A percentile compares a stretch with the other conserved stretches of the same genome.
These are phyloP conservation scores for Ctenodactylus gundi DNA, from an alignment of 2,113 vertebrate species.

Conservation along the genomic window DNA sequence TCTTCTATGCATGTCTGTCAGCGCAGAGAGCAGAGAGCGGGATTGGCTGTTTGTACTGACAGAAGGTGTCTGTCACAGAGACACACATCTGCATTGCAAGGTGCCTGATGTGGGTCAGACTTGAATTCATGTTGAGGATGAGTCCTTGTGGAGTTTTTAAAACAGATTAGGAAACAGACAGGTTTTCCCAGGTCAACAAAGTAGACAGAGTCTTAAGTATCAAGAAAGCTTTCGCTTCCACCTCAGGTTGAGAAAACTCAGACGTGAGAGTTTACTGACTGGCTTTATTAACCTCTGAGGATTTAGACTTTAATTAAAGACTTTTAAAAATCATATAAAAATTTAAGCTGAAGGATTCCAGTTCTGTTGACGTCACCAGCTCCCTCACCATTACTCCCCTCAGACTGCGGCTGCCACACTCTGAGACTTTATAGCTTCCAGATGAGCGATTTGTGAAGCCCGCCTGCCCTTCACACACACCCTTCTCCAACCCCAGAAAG, in stretches of 20 bases:
- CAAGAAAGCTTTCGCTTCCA: not conserved
- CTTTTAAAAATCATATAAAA: slow-evolving; percentile 19
- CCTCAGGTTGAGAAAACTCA: slow-evolving; percentile 8
- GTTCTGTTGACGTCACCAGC: not conserved
- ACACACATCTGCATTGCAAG: not conserved
- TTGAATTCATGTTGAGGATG: not conserved
- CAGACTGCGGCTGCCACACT: not conserved
- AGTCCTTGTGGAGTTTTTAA: not conserved
- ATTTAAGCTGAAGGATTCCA: not conserved
- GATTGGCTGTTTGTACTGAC: not conserved
- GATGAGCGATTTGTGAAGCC: not conserved
- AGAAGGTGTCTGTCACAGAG: not conserved
- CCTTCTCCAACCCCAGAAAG: not conserved
- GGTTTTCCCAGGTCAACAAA: not conserved
- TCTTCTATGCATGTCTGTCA: not conserved
- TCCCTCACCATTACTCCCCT: not conserved
- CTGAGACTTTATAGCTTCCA: slow-evolving; percentile 25
- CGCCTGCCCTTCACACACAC: no score
- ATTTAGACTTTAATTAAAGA: not conserved
- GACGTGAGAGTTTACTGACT: not conserved
- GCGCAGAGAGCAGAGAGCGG: not conserved
- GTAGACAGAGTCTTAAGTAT: not conserved
- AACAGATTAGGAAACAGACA: not conserved
- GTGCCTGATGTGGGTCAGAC: not conserved
- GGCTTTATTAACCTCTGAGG: slow-evolving; percentile 16